Evolutionary conservation across 2,888 invertebrate species (phyloP).

Genomic region (Therioaphis trifolii): DNA sequence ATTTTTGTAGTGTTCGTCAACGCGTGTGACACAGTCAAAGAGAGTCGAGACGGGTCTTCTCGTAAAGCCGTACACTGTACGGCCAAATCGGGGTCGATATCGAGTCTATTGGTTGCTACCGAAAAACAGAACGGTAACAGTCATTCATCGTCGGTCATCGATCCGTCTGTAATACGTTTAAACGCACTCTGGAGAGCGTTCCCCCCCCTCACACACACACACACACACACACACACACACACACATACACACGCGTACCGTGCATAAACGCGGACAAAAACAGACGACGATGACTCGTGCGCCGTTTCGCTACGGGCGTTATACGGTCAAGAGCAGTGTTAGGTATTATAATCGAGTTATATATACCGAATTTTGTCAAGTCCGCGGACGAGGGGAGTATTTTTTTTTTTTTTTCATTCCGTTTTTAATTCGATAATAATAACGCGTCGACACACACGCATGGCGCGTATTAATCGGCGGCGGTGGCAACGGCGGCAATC

Average conservation of each 20-base stretch:
- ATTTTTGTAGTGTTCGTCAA: too few relatives aligned
- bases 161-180: too few relatives aligned
- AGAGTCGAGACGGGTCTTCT: too few relatives aligned
- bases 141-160: slow-evolving; percentile 29
- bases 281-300: slow-evolving; percentile 36
- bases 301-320: slow-evolving; percentile 51
- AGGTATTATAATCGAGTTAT: slow-evolving; percentile 28
- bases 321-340: slow-evolving; percentile 26
- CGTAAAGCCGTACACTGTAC: too few relatives aligned
- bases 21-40: too few relatives aligned
- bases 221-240: neutral
- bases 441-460: neutral
- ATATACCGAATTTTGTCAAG: neutral
- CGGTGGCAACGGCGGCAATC: neutral
- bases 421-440: neutral
- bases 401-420: neutral
- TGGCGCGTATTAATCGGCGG: neutral
- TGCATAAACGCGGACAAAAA: neutral
- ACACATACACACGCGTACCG: neutral
- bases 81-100: too few relatives aligned
- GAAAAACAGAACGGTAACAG: too few relatives aligned
- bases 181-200: neutral
- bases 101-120: too few relatives aligned
- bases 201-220: too few relatives aligned
- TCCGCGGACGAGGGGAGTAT: neutral